Evolutionary conservation across 2,113 vertebrate genomes (phyloP).

Genomic region (Triplophysa rosa): DNA sequence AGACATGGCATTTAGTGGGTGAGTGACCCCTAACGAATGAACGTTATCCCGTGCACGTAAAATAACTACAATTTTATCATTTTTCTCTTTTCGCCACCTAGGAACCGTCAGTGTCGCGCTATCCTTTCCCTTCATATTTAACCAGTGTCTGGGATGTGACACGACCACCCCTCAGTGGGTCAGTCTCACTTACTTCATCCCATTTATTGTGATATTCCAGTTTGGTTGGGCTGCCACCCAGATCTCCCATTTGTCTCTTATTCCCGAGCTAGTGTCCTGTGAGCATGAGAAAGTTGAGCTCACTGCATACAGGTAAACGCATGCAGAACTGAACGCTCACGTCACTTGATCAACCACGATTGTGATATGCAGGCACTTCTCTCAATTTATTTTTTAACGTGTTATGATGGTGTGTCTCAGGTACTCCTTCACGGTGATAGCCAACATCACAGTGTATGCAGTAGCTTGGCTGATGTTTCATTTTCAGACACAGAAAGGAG

Average conservation of each 20-base stretch:
- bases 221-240: constrained; percentile 95
- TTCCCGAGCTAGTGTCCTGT: constrained; percentile 84
- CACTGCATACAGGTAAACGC: constrained; percentile 87
- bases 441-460: constrained; percentile 86
- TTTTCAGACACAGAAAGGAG: constrained; percentile 66
- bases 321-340: too few relatives aligned
- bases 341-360: neutral
- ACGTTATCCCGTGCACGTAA: neutral
- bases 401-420: constrained; percentile 62
- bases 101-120: constrained; percentile 86
- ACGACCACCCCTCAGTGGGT: constrained; percentile 81
- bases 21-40: constrained; percentile 52
- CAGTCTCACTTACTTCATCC: constrained; percentile 83
- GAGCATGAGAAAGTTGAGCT: constrained; percentile 92
- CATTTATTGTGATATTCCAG: constrained; percentile 92
- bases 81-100: constrained; percentile 53
- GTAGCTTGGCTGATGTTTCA: constrained; percentile 87
- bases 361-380: neutral
- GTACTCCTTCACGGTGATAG: constrained; percentile 91
- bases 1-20: constrained; percentile 90
- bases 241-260: constrained; percentile 93
- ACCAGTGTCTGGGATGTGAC: constrained; percentile 82
- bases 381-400: neutral
- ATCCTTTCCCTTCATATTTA: constrained; percentile 94
- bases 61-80: neutral